Evolutionary conservation across 2,113 vertebrate genomes (phyloP).

Genomic region (Notothenia coriiceps): DNA sequence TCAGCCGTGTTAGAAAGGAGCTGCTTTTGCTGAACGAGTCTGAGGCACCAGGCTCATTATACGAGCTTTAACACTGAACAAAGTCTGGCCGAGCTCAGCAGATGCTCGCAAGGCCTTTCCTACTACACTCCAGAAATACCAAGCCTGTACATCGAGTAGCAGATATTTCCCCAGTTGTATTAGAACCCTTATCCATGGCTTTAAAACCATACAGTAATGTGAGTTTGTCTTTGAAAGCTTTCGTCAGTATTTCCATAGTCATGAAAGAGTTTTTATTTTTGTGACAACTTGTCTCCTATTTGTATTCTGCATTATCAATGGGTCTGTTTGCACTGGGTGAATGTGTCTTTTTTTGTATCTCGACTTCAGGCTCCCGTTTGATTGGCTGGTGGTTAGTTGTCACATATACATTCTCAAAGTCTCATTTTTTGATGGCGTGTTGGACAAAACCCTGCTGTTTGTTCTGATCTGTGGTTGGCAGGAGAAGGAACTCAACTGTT

Average conservation of each 20-base stretch:
- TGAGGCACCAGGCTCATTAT: conserved; percentile 18
- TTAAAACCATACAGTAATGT: conserved; percentile 22
- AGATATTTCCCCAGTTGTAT: conserved; percentile 27
- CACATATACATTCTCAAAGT: conserved; percentile 19
- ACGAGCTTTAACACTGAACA: conserved; percentile 21
- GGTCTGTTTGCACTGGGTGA: conserved; percentile 38
- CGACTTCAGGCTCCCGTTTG: background rate
- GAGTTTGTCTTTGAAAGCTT: conserved; percentile 33
- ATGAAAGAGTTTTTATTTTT: conserved; percentile 20
- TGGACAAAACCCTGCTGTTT: conserved; percentile 47
- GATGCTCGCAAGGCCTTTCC: conserved; percentile 35
- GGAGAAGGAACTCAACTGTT: conserved; percentile 56
- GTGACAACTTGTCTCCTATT: conserved; percentile 18
- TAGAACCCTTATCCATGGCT: conserved; percentile 36
- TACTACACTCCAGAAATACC: conserved; percentile 32
- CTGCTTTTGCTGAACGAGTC: conserved; percentile 33
- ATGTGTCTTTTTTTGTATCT: conserved; percentile 8
- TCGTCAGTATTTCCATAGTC: conserved; percentile 29
- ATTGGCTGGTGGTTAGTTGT: conserved; percentile 30
- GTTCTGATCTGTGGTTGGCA: conserved; percentile 52
- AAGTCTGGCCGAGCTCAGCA: conserved; percentile 30
- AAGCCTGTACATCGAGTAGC: conserved; percentile 29
- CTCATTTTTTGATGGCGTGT: background rate
- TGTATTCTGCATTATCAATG: conserved; percentile 2
- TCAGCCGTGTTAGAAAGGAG: conserved; percentile 27